Percentiles rank a stretch among this genome's conserved stretches.
phyloP scores from a whole-genome alignment of 1,140 invertebrate genomes.

The Eubasilissa regina region DNA sequence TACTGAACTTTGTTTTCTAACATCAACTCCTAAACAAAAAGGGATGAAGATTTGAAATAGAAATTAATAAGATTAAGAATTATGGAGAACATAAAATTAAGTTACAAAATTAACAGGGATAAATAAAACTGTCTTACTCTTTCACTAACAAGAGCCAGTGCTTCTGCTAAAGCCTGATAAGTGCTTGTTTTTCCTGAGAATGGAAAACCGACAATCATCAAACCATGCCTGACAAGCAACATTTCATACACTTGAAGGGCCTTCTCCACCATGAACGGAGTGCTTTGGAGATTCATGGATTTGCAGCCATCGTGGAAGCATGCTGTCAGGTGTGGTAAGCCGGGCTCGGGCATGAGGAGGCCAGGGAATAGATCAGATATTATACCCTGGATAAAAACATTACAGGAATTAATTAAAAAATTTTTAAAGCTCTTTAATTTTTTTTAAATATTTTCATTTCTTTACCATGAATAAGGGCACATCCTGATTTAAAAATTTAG shows the following conservation, averaged over 20 bases:
- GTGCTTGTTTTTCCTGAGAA: conserved; percentile 90
- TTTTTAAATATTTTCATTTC: not conserved
- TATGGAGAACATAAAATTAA: not conserved
- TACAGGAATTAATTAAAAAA: conserved; percentile 1
- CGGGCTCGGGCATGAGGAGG: conserved; percentile 81
- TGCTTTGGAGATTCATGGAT: conserved; percentile 86
- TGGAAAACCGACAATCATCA: conserved; percentile 93
- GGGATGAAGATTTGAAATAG: conserved; percentile 28
- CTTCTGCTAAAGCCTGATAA: conserved; percentile 84
- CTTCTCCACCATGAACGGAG: conserved; percentile 89
- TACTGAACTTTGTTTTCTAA: conserved; percentile 92
- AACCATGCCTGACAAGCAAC: conserved; percentile 93
- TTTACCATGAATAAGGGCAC: conserved; percentile 86
- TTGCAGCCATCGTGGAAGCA: conserved; percentile 79
- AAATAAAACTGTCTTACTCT: conserved; percentile 72
- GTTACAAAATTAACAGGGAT: not conserved
- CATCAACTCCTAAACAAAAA: conserved; percentile 74
- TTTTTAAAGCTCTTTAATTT: too few relatives aligned
- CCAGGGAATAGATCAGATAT: conserved; percentile 94
- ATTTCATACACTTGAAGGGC: conserved; percentile 91
- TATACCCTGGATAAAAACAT: conserved; percentile 80
- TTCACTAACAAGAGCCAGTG: conserved; percentile 86
- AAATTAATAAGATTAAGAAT: not conserved
- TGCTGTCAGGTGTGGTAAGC: conserved; percentile 72
- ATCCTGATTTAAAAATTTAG: conserved; percentile 92